Percentiles rank a stretch among this genome's conserved stretches.
Evolutionary conservation across 1,140 invertebrate genomes (phyloP).

Genomic region (Drosophila azteca): DNA sequence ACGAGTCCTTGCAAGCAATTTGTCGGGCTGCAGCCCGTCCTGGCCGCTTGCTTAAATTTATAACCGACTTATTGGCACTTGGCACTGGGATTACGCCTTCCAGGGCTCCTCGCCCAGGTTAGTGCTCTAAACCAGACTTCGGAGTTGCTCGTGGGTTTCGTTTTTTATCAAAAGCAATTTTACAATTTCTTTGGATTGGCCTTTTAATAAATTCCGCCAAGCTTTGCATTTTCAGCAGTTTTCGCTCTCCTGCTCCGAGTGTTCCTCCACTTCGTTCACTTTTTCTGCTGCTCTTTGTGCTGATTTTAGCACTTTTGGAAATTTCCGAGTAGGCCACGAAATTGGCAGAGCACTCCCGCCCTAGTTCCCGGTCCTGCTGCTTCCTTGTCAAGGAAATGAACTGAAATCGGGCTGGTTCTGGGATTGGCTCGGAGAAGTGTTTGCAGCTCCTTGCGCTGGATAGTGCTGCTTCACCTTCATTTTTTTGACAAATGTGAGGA

Average conservation of each 20-base stretch:
- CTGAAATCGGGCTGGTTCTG: constrained; percentile 33
- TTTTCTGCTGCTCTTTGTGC: constrained; percentile 54
- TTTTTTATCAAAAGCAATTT: constrained; percentile 75
- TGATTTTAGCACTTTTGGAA: constrained; percentile 78
- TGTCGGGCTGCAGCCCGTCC: constrained; percentile 23
- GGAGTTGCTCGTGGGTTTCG: constrained; percentile 22
- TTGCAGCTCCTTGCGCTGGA: neutral
- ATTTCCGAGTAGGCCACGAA: constrained; percentile 58
- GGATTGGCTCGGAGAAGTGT: constrained; percentile 12
- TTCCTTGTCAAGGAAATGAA: constrained; percentile 5
- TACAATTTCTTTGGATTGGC: constrained; percentile 69
- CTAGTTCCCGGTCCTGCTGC: too few species aligned
- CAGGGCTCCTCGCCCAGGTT: constrained; percentile 30
- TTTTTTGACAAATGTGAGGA: constrained; percentile 61
- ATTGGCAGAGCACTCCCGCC: constrained; percentile 36
- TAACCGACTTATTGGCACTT: constrained; percentile 81
- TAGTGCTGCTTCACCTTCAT: constrained; percentile 4
- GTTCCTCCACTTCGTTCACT: constrained; percentile 3
- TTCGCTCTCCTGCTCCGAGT: constrained; percentile 28
- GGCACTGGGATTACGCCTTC: constrained; percentile 74
- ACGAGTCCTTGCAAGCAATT: constrained; percentile 46
- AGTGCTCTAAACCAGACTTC: constrained; percentile 10
- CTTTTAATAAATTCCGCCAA: constrained; percentile 79
- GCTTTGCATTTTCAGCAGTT: constrained; percentile 77
- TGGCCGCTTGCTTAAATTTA: constrained; percentile 74